Evolutionary conservation across 2,113 vertebrate genomes (phyloP).

Genomic region (Maccullochella peelii): DNA sequence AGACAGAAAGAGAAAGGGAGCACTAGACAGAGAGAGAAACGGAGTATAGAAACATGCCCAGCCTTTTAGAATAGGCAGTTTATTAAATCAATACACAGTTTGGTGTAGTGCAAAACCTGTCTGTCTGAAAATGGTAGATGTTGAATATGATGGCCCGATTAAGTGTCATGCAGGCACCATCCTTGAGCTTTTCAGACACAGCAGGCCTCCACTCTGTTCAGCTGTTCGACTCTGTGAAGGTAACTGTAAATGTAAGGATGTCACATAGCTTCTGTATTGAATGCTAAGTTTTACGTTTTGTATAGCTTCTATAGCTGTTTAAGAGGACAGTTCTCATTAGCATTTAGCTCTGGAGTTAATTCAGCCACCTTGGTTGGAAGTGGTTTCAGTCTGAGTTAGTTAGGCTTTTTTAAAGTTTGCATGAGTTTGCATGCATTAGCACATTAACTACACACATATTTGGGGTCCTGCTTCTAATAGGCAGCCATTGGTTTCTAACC

Average conservation of each 20-base stretch:
- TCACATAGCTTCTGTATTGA: slow-evolving; percentile 19
- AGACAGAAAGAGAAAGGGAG: slow-evolving; percentile 38
- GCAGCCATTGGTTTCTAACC: slow-evolving; percentile 2
- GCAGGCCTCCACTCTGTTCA: slow-evolving; percentile 16
- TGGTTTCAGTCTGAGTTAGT: slow-evolving; percentile 32
- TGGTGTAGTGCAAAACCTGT: slow-evolving; percentile 61
- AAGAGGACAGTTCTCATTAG: slow-evolving; percentile 42
- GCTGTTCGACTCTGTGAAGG: slow-evolving; percentile 33
- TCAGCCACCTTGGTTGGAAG: slow-evolving; percentile 43
- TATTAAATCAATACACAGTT: slow-evolving; percentile 77
- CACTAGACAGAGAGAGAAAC: slow-evolving; percentile 33
- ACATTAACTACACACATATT: slow-evolving; percentile 30
- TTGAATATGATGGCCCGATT: slow-evolving; percentile 63
- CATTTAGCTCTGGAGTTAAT: slow-evolving; percentile 47
- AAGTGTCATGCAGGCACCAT: slow-evolving; percentile 55
- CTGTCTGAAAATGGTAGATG: slow-evolving; percentile 63
- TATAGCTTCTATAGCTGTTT: slow-evolving; percentile 21
- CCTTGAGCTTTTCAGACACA: slow-evolving; percentile 39
- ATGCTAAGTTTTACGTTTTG: slow-evolving; percentile 16
- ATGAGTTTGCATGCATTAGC: slow-evolving; percentile 40
- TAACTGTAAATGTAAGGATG: slow-evolving; percentile 20
- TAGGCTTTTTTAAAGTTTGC: slow-evolving; percentile 23
- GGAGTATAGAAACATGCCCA: slow-evolving; percentile 42
- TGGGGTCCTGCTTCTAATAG: neutral
- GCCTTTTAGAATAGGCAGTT: slow-evolving; percentile 70